phyloP scores from a whole-genome alignment of 1,140 invertebrate genomes.

The Tetranychus cinnabarinus region DNA sequence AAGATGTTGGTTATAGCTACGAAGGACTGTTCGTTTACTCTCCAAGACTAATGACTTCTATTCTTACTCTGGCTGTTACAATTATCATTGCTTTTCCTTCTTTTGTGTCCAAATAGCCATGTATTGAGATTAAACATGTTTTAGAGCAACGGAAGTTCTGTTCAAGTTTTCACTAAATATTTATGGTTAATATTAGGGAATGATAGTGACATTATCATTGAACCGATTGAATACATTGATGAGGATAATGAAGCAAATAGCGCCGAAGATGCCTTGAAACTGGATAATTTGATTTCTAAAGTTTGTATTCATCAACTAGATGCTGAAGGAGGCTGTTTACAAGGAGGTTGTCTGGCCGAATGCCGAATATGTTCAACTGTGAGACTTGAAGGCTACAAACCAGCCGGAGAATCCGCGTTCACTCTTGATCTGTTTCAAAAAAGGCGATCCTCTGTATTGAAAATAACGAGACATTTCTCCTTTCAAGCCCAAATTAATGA shows the following conservation, averaged over 20 bases:
- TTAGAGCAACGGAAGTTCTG: no score
- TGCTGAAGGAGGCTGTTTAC: slow-evolving; percentile 6
- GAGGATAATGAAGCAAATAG: neutral
- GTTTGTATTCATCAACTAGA: slow-evolving; percentile 3
- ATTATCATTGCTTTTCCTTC: no score
- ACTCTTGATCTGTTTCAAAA: slow-evolving; percentile 90
- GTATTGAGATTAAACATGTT: no score
- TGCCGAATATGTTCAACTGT: slow-evolving; percentile 50
- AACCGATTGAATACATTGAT: neutral
- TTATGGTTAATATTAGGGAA: neutral
- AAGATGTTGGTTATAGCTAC: no score
- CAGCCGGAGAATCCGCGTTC: slow-evolving; percentile 82
- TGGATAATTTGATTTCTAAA: slow-evolving; percentile 1
- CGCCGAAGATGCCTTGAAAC: neutral
- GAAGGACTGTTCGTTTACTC: no score
- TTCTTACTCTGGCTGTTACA: no score
- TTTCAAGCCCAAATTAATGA: slow-evolving; percentile 88
- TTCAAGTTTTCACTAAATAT: no score
- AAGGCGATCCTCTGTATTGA: slow-evolving; percentile 93
- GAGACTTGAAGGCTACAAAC: slow-evolving; percentile 27
- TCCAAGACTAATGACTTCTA: no score
- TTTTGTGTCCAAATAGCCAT: no score
- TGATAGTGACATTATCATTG: neutral
- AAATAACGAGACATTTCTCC: slow-evolving; percentile 77
- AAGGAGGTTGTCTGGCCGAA: slow-evolving; percentile 49